phyloP scores from a whole-genome alignment of 2,113 vertebrate species.

The Mustela nigripes region DNA sequence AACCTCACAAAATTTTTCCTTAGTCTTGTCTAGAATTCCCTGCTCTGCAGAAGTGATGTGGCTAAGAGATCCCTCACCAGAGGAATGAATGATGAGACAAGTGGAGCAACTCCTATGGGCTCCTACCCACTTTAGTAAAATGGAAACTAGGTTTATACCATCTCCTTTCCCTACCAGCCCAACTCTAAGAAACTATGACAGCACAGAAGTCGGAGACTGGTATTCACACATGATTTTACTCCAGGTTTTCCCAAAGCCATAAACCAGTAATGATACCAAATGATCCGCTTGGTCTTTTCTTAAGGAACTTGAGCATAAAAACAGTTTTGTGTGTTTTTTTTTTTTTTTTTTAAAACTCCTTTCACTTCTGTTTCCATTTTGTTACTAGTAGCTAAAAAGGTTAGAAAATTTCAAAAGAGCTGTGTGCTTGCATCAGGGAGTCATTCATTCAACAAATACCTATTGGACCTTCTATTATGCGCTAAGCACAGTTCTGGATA shows the following conservation, averaged over 20 bases:
- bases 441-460: not conserved
- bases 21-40: not conserved
- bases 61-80: not conserved
- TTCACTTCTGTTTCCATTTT: slow-evolving; percentile 41
- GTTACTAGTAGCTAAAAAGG: not conserved
- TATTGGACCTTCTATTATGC: not conserved
- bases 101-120: not conserved
- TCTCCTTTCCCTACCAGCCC: not conserved
- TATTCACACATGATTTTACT: slow-evolving; percentile 47
- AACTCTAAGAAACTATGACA: slow-evolving; percentile 3
- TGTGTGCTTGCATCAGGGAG: not conserved
- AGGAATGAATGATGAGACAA: not conserved
- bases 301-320: slow-evolving; percentile 18
- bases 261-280: slow-evolving; percentile 18
- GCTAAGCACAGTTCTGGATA: not conserved
- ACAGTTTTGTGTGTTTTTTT: not conserved
- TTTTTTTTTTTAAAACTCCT: too few species aligned
- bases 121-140: slow-evolving; percentile 8
- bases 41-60: not conserved
- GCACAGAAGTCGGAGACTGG: not conserved
- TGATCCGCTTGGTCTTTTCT: slow-evolving; percentile 4
- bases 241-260: not conserved
- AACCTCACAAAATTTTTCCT: not conserved
- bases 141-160: not conserved
- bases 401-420: slow-evolving; percentile 22